Conservation (phyloP, 2,113 vertebrate genomes). For the Alexandromys fortis region DNA sequence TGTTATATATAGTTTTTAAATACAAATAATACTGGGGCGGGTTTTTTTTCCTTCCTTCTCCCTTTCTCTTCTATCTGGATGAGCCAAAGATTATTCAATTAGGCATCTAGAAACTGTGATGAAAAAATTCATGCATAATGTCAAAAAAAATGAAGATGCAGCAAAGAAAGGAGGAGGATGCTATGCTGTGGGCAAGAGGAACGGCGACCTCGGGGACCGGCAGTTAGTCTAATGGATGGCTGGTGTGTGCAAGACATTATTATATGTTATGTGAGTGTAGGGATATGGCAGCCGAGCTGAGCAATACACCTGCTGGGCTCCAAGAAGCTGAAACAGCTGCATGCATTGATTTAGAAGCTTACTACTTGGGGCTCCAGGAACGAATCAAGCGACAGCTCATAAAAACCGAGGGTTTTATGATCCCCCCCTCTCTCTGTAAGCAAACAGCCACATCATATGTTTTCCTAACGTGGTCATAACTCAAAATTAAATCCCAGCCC, state of each 20-base stretch:
- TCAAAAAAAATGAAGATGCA: background rate
- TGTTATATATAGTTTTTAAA: slow-evolving; percentile 85
- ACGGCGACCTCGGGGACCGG: slow-evolving; percentile 81
- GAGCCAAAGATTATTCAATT: slow-evolving; percentile 88
- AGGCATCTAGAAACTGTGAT: slow-evolving; percentile 85
- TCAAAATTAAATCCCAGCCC: slow-evolving; percentile 93
- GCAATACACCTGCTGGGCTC: slow-evolving; percentile 97
- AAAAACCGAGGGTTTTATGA: slow-evolving; percentile 95
- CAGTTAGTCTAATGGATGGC: slow-evolving; percentile 97
- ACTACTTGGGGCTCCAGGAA: slow-evolving; percentile 95
- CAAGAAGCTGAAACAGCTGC: slow-evolving; percentile 97
- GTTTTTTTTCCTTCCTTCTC: slow-evolving; percentile 61
- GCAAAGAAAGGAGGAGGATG: slow-evolving; percentile 21
- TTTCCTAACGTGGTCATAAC: slow-evolving; percentile 93
- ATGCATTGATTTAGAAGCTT: slow-evolving; percentile 95
- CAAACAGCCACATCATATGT: slow-evolving; percentile 98
- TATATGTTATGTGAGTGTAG: slow-evolving; percentile 98
- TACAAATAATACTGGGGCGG: slow-evolving; percentile 86
- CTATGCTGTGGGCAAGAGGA: slow-evolving; percentile 36
- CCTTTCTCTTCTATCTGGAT: slow-evolving; percentile 64
- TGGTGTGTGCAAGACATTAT: slow-evolving; percentile 96
- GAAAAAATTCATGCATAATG: slow-evolving; percentile 81
- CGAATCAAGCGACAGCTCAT: slow-evolving; percentile 98
- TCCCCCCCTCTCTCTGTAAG: slow-evolving; percentile 91
- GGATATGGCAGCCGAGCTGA: slow-evolving; percentile 91